Evolutionary conservation across 1,140 invertebrate genomes (phyloP).

Genomic region (Oryzaephilus surinamensis): DNA sequence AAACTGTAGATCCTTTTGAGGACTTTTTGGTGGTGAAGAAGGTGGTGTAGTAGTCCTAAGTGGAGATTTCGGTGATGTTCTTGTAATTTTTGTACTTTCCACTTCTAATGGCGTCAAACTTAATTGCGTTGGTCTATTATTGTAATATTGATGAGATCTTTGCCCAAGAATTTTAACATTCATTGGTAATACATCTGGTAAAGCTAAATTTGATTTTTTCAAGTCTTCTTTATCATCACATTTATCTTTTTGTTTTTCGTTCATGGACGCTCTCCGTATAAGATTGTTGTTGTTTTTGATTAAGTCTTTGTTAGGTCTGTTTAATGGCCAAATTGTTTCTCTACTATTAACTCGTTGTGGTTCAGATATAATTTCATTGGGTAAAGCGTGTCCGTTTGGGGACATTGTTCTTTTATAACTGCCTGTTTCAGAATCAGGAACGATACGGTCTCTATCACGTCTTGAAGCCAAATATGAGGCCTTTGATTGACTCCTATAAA

Average conservation of each 20-base stretch:
- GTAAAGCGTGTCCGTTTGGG: conserved; percentile 45
- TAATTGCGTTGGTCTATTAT: conserved; percentile 20
- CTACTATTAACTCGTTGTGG: conserved; percentile 12
- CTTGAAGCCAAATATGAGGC: conserved; percentile 63
- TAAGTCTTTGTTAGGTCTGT: conserved; percentile 19
- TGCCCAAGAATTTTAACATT: conserved; percentile 37
- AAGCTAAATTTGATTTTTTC: conserved; percentile 17
- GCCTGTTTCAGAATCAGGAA: conserved; percentile 56
- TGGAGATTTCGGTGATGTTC: conserved; percentile 18
- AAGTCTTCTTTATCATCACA: conserved; percentile 28
- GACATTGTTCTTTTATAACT: conserved; percentile 67
- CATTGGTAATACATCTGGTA: conserved; percentile 42
- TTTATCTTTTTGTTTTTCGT: conserved; percentile 25
- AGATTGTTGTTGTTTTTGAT: conserved; percentile 30
- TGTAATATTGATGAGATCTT: conserved; percentile 24
- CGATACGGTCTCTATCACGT: conserved; percentile 49
- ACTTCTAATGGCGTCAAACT: conserved; percentile 21
- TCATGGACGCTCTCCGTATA: conserved; percentile 30
- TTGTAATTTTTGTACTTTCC: conserved; percentile 9
- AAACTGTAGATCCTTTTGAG: conserved; percentile 24
- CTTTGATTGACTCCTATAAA: conserved; percentile 64
- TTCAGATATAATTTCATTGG: conserved; percentile 18
- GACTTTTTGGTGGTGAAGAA: conserved; percentile 25
- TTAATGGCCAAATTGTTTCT: conserved; percentile 37
- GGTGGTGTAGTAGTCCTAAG: no score